Conservation (phyloP, 2,888 invertebrate species). For the Synergus gifuensis region DNA sequence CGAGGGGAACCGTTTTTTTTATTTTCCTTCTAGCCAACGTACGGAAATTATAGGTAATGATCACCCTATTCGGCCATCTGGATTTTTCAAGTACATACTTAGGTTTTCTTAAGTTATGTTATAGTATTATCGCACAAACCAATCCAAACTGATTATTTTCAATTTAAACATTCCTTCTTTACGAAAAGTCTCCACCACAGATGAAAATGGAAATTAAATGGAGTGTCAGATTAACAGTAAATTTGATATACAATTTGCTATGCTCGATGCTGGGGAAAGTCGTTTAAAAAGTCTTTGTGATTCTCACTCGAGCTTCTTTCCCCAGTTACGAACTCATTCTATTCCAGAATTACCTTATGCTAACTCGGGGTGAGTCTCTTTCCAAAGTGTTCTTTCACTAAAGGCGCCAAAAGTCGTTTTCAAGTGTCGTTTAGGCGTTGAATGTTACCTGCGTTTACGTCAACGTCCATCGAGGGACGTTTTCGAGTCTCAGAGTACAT, state of each 20-base stretch:
- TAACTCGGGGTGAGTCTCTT: neutral
- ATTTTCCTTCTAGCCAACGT: conserved; percentile 41
- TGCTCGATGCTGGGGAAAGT: neutral
- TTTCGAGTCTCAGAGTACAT: conserved; percentile 11
- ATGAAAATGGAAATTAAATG: neutral
- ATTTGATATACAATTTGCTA: neutral
- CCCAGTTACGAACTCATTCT: conserved; percentile 17
- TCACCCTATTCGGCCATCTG: conserved; percentile 55
- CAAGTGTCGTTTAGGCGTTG: conserved; percentile 34
- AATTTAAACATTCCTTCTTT: too few species aligned
- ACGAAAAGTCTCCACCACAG: too few species aligned
- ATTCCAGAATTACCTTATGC: conserved; percentile 12
- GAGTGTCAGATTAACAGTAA: neutral
- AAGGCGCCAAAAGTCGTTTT: conserved; percentile 25
- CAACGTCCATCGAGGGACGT: conserved; percentile 28
- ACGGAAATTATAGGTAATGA: conserved; percentile 60
- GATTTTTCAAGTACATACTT: conserved; percentile 19
- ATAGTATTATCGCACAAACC: too few species aligned
- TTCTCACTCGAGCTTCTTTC: conserved; percentile 25
- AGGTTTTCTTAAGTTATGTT: conserved; percentile 20
- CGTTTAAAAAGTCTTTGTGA: conserved; percentile 11
- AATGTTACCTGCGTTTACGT: conserved; percentile 9
- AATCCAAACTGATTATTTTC: too few species aligned
- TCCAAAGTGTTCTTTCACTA: conserved; percentile 26
- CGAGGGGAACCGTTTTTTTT: conserved; percentile 43